phyloP scores from a whole-genome alignment of 2,797 vertebrate species.

The Hephaestus fuliginosus region DNA sequence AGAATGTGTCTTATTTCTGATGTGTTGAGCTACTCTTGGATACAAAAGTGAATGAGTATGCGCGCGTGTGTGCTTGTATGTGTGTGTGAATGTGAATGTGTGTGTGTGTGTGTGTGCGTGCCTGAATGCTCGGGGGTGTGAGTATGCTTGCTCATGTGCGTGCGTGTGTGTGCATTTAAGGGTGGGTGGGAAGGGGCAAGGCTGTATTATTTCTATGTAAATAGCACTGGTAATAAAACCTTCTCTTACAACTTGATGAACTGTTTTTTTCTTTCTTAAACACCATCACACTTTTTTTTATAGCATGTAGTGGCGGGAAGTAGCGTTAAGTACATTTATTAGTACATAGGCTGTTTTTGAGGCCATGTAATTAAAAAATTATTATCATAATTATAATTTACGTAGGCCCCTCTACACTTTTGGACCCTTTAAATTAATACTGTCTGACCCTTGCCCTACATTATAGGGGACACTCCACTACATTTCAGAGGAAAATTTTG shows the following conservation, averaged over 20 bases:
- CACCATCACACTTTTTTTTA: background rate
- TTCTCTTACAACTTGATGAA: constrained; percentile 83
- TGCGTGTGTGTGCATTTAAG: constrained; percentile 28
- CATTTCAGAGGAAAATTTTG: background rate
- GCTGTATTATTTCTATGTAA: constrained; percentile 88
- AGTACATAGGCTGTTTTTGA: background rate
- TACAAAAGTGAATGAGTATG: constrained; percentile 36
- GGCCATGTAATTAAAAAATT: too few relatives aligned
- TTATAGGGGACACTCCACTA: too few relatives aligned
- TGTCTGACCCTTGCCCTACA: too few relatives aligned
- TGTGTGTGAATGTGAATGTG: constrained; percentile 2
- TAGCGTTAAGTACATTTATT: background rate
- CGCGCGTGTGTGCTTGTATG: constrained; percentile 14
- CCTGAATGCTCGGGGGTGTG: constrained; percentile 8
- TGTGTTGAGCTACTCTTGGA: constrained; percentile 69
- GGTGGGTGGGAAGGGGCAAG: constrained; percentile 44
- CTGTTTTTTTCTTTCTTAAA: constrained; percentile 21
- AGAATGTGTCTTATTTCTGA: constrained; percentile 70
- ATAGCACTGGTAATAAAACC: constrained; percentile 87
- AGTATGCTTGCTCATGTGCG: constrained; percentile 13
- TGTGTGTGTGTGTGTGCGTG: constrained; percentile 5
- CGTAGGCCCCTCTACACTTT: too few relatives aligned
- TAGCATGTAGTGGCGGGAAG: background rate
- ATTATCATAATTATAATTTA: too few relatives aligned
- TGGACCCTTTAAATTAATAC: too few relatives aligned